Conservation (phyloP, 2,888 invertebrate genomes). For the Acronicta aceris region DNA sequence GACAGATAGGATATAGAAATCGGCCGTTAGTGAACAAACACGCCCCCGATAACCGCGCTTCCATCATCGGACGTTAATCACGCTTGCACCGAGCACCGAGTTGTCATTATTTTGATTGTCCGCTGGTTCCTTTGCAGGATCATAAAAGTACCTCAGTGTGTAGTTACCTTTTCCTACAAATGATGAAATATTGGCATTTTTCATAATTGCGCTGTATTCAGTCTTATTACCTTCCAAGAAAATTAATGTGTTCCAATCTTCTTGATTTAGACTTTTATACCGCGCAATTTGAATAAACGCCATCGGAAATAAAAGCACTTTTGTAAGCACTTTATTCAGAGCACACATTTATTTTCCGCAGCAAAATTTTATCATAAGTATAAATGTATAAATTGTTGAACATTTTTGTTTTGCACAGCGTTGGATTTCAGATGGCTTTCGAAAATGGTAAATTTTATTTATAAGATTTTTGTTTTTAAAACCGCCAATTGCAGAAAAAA, state of each 20-base stretch:
- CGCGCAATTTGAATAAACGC: constrained; percentile 45
- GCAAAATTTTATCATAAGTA: constrained; percentile 49
- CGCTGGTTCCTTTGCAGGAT: constrained; percentile 55
- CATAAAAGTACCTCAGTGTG: constrained; percentile 23
- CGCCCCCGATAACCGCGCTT: constrained; percentile 34
- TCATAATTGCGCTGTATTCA: constrained; percentile 20
- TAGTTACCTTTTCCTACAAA: constrained; percentile 23
- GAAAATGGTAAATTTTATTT: constrained; percentile 78
- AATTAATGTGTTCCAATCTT: not conserved
- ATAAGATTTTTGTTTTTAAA: constrained; percentile 34
- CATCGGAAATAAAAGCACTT: constrained; percentile 37
- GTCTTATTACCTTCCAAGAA: not conserved
- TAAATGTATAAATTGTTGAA: constrained; percentile 57
- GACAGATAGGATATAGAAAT: no score
- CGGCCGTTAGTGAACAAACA: constrained; percentile 5
- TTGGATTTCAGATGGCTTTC: constrained; percentile 86
- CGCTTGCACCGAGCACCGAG: constrained; percentile 62
- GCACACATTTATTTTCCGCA: constrained; percentile 58
- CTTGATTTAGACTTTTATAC: constrained; percentile 13
- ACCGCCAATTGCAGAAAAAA: not conserved
- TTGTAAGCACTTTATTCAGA: constrained; percentile 47
- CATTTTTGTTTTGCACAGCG: constrained; percentile 83
- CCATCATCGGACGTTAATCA: constrained; percentile 51
- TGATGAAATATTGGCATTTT: constrained; percentile 21
- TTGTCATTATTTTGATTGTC: constrained; percentile 42